A percentile compares a stretch with the other conserved stretches of the same genome.
Conservation (phyloP, 1,140 invertebrate genomes). For the Micrasema longulum region DNA sequence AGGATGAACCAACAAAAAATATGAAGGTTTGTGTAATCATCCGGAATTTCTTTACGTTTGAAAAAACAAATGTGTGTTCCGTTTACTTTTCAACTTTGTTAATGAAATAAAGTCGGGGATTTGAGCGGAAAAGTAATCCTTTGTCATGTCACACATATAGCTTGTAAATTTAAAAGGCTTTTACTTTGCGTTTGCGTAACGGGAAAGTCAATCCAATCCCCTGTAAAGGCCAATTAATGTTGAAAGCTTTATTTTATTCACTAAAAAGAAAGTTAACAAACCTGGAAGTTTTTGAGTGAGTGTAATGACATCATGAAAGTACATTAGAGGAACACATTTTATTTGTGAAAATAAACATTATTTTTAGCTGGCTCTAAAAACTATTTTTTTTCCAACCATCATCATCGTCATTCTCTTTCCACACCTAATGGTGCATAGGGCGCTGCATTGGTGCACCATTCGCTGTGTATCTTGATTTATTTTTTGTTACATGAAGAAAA, state of each 20-base stretch:
- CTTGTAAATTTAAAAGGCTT: conserved; percentile 36
- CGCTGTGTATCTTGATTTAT: no score
- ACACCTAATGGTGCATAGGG: no score
- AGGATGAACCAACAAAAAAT: no score
- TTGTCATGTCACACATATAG: conserved; percentile 28
- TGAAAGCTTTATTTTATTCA: neutral
- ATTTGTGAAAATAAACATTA: no score
- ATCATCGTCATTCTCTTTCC: no score
- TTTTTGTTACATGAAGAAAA: no score
- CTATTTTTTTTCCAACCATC: no score
- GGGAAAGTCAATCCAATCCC: conserved; percentile 20
- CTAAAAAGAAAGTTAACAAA: neutral
- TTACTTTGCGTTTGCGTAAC: conserved; percentile 19
- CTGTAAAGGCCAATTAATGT: conserved; percentile 6
- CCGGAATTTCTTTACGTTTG: conserved; percentile 2
- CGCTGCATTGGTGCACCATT: no score
- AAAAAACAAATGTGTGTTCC: conserved; percentile 10
- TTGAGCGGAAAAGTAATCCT: conserved; percentile 28
- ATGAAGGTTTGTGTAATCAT: neutral
- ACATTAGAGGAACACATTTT: no score
- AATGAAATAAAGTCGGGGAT: conserved; percentile 31
- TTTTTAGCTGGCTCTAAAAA: no score
- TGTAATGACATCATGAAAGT: no score
- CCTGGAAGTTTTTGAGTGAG: no score
- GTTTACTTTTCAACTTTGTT: neutral